Evolutionary conservation across 2,113 vertebrate species (phyloP).

Genomic region (Myiozetetes cayanensis): DNA sequence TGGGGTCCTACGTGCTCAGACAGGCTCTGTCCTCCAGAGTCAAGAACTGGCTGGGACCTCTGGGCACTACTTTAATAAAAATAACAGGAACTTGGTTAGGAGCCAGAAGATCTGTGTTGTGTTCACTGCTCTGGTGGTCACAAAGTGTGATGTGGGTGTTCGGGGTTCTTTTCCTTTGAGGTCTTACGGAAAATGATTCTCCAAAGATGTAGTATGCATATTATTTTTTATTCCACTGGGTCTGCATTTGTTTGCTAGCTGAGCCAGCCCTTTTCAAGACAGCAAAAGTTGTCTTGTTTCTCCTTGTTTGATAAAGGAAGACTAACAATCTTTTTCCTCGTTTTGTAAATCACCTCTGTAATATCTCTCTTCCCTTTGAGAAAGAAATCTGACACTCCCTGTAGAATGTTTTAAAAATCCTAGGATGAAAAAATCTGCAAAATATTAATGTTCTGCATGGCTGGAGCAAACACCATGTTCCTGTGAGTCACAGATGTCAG

Average conservation of each 20-base stretch:
- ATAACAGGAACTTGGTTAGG: slow-evolving; percentile 1
- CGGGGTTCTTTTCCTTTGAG: background rate
- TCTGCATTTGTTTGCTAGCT: background rate
- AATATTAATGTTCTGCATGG: slow-evolving; percentile 2
- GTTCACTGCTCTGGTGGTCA: slow-evolving; percentile 30
- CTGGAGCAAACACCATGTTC: slow-evolving; percentile 33
- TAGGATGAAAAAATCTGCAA: background rate
- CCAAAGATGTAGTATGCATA: background rate
- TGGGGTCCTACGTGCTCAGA: background rate
- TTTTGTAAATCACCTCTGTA: background rate
- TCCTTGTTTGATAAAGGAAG: background rate
- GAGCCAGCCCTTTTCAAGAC: background rate
- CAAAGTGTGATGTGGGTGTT: background rate
- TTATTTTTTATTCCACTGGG: background rate
- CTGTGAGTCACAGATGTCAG: slow-evolving; percentile 45
- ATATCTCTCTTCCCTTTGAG: background rate
- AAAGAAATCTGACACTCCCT: background rate
- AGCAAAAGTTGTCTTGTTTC: background rate
- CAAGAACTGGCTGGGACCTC: background rate
- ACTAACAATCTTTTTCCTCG: background rate
- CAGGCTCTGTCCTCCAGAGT: background rate
- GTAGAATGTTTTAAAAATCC: background rate
- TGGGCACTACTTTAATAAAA: slow-evolving; percentile 11
- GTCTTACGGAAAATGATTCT: background rate
- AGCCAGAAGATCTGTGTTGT: slow-evolving; percentile 46